phyloP scores from a whole-genome alignment of 92 coral and sea anemone species.

The Metridium senile region DNA sequence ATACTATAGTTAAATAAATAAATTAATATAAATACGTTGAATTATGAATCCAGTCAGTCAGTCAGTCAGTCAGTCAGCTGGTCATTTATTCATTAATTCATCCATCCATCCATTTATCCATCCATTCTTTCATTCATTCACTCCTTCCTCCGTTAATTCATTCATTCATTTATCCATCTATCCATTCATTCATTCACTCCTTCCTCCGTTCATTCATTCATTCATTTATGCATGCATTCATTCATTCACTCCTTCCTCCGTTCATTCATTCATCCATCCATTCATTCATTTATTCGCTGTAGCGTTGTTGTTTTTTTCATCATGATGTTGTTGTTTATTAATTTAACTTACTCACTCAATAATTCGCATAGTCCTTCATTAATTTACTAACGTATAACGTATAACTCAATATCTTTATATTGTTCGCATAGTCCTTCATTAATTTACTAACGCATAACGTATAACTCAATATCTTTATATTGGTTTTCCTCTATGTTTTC shows the following conservation, averaged over 20 bases:
- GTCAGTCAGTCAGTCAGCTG: background rate
- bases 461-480: too few species aligned
- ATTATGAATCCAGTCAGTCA: background rate
- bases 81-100: background rate
- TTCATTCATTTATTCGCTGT: background rate
- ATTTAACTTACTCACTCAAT: too few species aligned
- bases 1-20: background rate
- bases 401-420: too few species aligned
- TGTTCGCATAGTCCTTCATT: too few species aligned
- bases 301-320: too few species aligned
- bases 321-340: too few species aligned
- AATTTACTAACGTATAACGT: too few species aligned
- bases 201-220: too few species aligned
- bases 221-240: background rate
- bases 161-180: background rate
- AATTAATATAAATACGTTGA: background rate
- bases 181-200: background rate
- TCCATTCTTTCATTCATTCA: background rate
- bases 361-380: too few species aligned
- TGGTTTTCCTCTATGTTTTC: too few species aligned
- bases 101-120: background rate
- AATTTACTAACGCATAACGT: too few species aligned
- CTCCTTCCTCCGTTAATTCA: background rate
- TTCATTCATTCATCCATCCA: background rate
- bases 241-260: background rate